A percentile compares a stretch with the other conserved stretches of the same genome.
Conservation (phyloP, 1,140 invertebrate genomes). For the Helicoverpa zea region DNA sequence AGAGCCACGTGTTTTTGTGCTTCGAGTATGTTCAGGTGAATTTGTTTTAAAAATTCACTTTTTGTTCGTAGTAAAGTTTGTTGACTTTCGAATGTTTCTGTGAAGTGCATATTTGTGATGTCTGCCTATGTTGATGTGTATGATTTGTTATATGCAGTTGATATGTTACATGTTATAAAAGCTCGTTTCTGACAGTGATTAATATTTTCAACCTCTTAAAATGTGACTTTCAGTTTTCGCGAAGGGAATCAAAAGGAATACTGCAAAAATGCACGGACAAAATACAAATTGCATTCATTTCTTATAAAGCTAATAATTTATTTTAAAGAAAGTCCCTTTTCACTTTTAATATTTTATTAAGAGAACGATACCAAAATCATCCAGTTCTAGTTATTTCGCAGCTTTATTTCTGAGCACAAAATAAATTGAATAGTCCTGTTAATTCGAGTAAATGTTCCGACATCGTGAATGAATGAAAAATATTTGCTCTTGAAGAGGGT, state of each 20-base stretch:
- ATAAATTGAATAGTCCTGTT: constrained; percentile 15
- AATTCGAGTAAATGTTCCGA: constrained; percentile 22
- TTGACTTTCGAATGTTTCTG: background rate
- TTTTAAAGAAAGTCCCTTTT: background rate
- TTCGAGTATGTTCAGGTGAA: background rate
- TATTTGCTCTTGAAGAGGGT: constrained; percentile 14
- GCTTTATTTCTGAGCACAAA: background rate
- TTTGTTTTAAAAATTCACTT: background rate
- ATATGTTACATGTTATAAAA: too few species aligned
- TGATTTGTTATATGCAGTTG: too few species aligned
- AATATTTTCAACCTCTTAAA: too few species aligned
- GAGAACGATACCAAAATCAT: background rate
- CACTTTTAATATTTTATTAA: too few species aligned
- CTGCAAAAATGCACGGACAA: too few species aligned
- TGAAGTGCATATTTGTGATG: background rate
- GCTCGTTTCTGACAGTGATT: too few species aligned
- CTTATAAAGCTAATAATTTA: too few species aligned
- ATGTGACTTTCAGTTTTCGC: too few species aligned
- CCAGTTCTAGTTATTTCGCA: background rate
- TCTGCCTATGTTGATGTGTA: background rate
- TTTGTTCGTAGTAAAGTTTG: background rate
- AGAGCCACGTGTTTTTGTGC: background rate
- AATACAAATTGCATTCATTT: too few species aligned
- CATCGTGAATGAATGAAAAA: constrained; percentile 11
- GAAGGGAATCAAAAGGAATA: too few species aligned